phyloP scores from a whole-genome alignment of 2,113 vertebrate species.

The Coregonus clupeaformis region DNA sequence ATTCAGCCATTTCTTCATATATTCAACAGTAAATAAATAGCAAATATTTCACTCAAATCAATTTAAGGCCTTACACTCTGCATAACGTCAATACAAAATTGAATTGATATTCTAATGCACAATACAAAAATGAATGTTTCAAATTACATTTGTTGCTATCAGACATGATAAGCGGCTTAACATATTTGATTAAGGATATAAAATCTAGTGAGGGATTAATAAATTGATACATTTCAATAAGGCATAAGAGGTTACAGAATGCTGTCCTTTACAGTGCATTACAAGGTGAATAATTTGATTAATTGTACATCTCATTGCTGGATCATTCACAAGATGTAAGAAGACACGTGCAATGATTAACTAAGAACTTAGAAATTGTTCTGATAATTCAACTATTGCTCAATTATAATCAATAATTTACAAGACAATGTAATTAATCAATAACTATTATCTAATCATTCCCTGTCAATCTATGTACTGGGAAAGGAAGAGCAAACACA shows the following conservation, averaged over 20 bases:
- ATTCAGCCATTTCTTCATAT: constrained; percentile 39
- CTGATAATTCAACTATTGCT: neutral
- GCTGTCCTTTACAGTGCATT: constrained; percentile 47
- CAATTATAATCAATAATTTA: constrained; percentile 7
- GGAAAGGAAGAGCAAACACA: neutral
- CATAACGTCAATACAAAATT: constrained; percentile 34
- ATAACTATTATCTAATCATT: neutral
- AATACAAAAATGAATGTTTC: constrained; percentile 35
- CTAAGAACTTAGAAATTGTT: neutral
- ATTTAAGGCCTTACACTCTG: constrained; percentile 22
- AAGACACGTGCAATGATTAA: neutral
- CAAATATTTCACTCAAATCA: constrained; percentile 8
- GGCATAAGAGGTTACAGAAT: constrained; percentile 36
- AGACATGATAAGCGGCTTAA: constrained; percentile 18
- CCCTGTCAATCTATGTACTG: neutral
- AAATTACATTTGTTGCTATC: neutral
- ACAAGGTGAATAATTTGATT: neutral
- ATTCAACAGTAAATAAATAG: constrained; percentile 60
- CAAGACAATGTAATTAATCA: neutral
- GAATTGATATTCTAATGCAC: constrained; percentile 29
- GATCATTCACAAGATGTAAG: neutral
- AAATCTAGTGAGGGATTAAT: constrained; percentile 11
- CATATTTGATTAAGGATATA: constrained; percentile 38
- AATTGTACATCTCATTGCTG: neutral
- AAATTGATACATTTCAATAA: constrained; percentile 33